phyloP scores from a whole-genome alignment of 2,113 vertebrate species.

The Pantherophis guttatus region DNA sequence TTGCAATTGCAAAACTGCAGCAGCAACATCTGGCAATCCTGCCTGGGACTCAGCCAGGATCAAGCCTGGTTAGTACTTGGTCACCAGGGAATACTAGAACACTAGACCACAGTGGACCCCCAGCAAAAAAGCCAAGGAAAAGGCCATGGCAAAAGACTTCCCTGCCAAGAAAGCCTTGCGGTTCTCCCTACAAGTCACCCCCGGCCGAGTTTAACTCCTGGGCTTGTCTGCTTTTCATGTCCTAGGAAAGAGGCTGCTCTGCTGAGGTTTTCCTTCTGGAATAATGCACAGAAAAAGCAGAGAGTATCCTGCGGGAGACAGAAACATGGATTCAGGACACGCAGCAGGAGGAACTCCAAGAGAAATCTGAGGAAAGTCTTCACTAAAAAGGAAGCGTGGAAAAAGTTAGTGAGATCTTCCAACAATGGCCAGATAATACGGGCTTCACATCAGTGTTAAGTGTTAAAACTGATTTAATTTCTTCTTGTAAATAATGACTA shows the following conservation, averaged over 20 bases:
- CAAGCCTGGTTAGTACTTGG: neutral
- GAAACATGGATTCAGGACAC: neutral
- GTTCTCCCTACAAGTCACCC: too few species aligned
- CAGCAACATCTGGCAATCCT: neutral
- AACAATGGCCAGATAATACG: constrained; percentile 42
- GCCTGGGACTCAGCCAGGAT: neutral
- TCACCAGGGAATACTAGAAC: neutral
- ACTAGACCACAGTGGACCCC: neutral
- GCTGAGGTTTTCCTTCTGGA: neutral
- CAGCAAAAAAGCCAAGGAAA: neutral
- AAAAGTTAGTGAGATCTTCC: constrained; percentile 31
- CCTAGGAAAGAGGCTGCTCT: neutral
- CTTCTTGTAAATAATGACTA: constrained; percentile 65
- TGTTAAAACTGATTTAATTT: constrained; percentile 63
- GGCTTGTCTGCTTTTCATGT: neutral
- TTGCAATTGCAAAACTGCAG: neutral
- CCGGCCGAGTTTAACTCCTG: neutral
- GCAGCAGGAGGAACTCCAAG: constrained; percentile 16
- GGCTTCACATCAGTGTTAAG: constrained; percentile 56
- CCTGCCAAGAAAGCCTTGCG: neutral
- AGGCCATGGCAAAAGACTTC: neutral
- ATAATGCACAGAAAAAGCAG: neutral
- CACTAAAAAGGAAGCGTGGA: neutral
- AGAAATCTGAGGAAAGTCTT: constrained; percentile 37
- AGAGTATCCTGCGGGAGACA: fast-evolving